Evolutionary conservation across 2,888 invertebrate genomes (phyloP), one percentile per base, ranked within the genome.

Genomic region (Endotricha flammealis): DNA sequence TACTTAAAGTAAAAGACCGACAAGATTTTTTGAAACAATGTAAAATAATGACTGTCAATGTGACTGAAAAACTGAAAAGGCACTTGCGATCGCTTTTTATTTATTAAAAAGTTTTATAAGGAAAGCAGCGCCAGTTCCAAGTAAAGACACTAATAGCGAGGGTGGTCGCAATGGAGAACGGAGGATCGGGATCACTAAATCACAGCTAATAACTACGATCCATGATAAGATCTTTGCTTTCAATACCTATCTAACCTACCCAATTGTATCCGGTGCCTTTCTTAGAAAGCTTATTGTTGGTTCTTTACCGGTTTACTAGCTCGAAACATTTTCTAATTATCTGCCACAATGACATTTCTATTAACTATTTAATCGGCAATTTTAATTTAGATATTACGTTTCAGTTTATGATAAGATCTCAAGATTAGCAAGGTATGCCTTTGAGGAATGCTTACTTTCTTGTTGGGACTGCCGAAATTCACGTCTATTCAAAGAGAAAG

Each of bases 221-320:
- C 53, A 52, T 62, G 83, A 85, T 85, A 83, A 65, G 61, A 85
- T 85, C 83, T 65, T 48, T 51, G 68, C 80, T 81, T 81, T 83
- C 81, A 83, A 81, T 81, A 78, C 78, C 74, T 77, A 68, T 78
- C 74, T 77, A 68, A 69, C 68, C 70, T 68, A 72, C 72, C 72
- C 79, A 72, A 79, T 80, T 78, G 73, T 72, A 67, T 57, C 54
- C 50, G 52, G 20, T 46, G 59, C 71, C 71, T 71, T 71, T 74
- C 75, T 65, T 68, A 77, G 81, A 80, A 78, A 80, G 76, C 65
- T 67, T 63, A 57, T 59, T 43, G 43, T 51, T 36, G 46, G 65
- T 73, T 76, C 78, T 77, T 77, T 70, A 71, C 72, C 70, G 70
- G 74, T 69, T 62, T 50, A 20, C 56, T 50, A 55, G 50, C 45